Base-by-base conservation (phyloP, 2,113 vertebrate species). In the Bufo gargarizans region DNA sequence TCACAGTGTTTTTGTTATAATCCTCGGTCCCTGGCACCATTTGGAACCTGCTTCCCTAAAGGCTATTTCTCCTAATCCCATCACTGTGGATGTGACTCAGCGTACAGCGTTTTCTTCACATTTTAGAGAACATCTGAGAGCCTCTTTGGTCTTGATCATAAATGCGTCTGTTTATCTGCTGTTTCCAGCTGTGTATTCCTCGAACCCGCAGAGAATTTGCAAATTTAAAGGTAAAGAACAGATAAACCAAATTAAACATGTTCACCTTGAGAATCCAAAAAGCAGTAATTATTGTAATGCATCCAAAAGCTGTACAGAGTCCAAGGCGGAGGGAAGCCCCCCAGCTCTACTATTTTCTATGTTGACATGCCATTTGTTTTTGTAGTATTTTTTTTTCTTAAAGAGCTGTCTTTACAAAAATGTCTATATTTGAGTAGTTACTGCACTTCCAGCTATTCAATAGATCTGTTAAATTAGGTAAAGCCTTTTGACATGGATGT, bases 81-180 rank as follows among this genome's bases (percentile, higher is more conserved):
- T 93, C 93, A 93, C 89, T 91, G 90, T 92, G 91, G 85, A 93
- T 90, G 88, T 81, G 88, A 92, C 91, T 94, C 90, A 91, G 85
- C 94, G 93, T 92, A 93, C 93, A 91, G 91, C 84, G 90, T 92
- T 94, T 90, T 92, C 93, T 93, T 91, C 90, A 91, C 90, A 91
- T 92, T 92, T 93, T 91, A 92, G 89, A 84, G 91, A 92, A 91
- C 90, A 91, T 93, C 91, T 94, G 89, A 95, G 92, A 92, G 91
- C 89, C 89, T 90, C 90, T 93, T 92, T 90, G 91, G 91, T 94
- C 92, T 93, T 92, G 88, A 90, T 90, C 74, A 91, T 86, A 92
- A 95, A 93, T 93, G 93, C 90, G 90, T 90, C 90, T 86, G n/a
- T 96, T 97, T 97, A 97, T 97, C 96, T 96, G 87, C 91, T 89